phyloP scores from a whole-genome alignment of 2,797 vertebrate genomes.

The Pantherophis vulpinus region DNA sequence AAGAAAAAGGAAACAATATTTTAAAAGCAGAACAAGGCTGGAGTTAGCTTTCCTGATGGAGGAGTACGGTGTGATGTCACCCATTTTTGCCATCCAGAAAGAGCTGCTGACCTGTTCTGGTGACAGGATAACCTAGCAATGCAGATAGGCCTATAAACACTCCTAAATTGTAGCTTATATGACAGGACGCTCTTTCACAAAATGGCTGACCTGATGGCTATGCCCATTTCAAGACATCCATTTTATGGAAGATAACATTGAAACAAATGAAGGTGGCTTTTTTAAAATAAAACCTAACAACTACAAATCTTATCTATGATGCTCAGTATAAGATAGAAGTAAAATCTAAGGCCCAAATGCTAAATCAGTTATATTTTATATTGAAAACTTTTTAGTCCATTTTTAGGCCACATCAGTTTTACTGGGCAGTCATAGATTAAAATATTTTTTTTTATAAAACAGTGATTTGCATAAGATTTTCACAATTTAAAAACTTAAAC shows the following conservation, averaged over 20 bases:
- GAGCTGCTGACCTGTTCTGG: not conserved
- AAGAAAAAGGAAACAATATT: not conserved
- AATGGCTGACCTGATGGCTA: not conserved
- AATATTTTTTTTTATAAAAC: constrained; percentile 11
- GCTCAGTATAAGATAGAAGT: not conserved
- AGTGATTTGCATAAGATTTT: constrained; percentile 27
- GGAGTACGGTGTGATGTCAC: not conserved
- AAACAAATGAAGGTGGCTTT: not conserved
- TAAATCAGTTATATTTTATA: not conserved
- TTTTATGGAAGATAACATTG: not conserved
- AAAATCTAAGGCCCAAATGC: not conserved
- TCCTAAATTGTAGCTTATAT: not conserved
- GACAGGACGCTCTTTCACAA: not conserved
- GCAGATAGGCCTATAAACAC: not conserved
- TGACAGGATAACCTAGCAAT: not conserved
- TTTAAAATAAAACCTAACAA: not conserved
- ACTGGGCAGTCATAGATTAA: constrained; percentile 46
- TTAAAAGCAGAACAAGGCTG: not conserved
- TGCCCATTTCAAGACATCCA: not conserved
- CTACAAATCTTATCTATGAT: not conserved
- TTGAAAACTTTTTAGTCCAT: constrained; percentile 39
- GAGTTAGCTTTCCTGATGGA: not conserved
- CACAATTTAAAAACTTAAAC: constrained; percentile 42
- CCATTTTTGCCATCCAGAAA: not conserved
- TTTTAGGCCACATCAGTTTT: constrained; percentile 36